Base-by-base conservation (phyloP, 2,888 invertebrate species). In the Uloborus plumipes region DNA sequence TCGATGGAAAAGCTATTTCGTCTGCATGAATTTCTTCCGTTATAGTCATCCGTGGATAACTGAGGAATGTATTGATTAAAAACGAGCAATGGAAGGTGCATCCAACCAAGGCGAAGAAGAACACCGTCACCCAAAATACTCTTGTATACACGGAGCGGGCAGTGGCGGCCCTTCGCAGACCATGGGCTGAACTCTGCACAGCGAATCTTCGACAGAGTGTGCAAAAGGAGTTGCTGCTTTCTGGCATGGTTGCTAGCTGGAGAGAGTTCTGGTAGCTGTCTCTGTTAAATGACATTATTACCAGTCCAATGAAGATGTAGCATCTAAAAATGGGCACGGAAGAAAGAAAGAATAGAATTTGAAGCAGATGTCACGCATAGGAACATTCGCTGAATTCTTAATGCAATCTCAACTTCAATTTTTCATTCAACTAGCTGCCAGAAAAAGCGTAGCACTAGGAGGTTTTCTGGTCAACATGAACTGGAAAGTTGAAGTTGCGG, bases 1-100 rank as follows among this genome's bases (percentile, higher is more conserved):
- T 73, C 15, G 85, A 79, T 0, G 86, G 86, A 64, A 86, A 86
- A n/a, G 77, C 71, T 13, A 85, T 74, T 66, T 84, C 82, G 47
- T 81, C 81, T 14, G 83, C 84, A 26, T 84, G 82, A 14, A 86
- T 76, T 66, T 85, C 85, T 62, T 85, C 85, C 2, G 83, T 83
- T 16, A 85, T 85, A 2, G 84, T 84, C 75, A 84, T 77, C 18
- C 81, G 51, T 16, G 86, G 86, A 67, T 85, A 85, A 18, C 67
- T 75, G 62, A 86, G 75, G 58, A 85, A 86, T n/a, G 72, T 85
- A n/a, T 71, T 61, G 47, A 84, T 51, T 14, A 84, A 70, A 66
- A 82, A 84, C 2, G 71, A 73, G 49, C 81, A 75, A 18, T 84
- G 84, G 22, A 82, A 84, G 1, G 71, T 70, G 53, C 81, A 84